A percentile compares a stretch with the other conserved stretches of the same genome.
Conservation (phyloP, 1,140 invertebrate species). For the Agrypnia vestita region DNA sequence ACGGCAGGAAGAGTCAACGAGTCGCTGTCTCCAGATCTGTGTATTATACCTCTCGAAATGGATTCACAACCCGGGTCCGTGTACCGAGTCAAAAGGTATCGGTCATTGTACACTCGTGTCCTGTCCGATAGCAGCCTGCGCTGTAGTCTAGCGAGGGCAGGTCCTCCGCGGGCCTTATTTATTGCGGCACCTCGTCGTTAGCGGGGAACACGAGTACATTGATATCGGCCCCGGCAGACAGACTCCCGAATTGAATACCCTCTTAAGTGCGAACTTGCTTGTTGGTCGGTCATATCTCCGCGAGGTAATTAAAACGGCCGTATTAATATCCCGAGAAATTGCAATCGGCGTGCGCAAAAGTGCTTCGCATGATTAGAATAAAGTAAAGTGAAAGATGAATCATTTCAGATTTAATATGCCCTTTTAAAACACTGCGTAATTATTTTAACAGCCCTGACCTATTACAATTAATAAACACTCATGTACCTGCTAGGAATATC, state of each 20-base stretch:
- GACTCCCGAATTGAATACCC: slow-evolving; percentile 35
- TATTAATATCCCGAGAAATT: no score
- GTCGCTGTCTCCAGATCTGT: slow-evolving; percentile 30
- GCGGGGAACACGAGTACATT: slow-evolving; percentile 2
- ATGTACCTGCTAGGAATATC: no score
- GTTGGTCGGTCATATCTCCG: background rate
- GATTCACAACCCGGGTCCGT: slow-evolving; percentile 29
- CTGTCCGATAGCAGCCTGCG: background rate
- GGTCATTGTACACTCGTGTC: slow-evolving; percentile 37
- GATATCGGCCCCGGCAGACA: background rate
- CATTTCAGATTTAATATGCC: no score
- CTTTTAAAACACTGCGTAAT: no score
- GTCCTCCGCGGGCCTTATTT: slow-evolving; percentile 13
- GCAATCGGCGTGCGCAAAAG: no score
- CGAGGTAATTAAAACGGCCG: no score
- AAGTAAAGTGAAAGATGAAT: no score
- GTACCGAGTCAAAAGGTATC: slow-evolving; percentile 35
- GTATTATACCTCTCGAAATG: slow-evolving; percentile 33
- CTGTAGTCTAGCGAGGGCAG: slow-evolving; percentile 7
- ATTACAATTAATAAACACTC: no score
- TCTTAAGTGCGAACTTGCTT: slow-evolving; percentile 9
- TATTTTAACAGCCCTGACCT: no score
- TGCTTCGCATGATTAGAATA: no score
- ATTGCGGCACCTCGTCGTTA: slow-evolving; percentile 37
- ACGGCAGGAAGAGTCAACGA: slow-evolving; percentile 37